Base-by-base conservation (phyloP, 1,140 invertebrate genomes). In the Nasonia vitripennis region DNA sequence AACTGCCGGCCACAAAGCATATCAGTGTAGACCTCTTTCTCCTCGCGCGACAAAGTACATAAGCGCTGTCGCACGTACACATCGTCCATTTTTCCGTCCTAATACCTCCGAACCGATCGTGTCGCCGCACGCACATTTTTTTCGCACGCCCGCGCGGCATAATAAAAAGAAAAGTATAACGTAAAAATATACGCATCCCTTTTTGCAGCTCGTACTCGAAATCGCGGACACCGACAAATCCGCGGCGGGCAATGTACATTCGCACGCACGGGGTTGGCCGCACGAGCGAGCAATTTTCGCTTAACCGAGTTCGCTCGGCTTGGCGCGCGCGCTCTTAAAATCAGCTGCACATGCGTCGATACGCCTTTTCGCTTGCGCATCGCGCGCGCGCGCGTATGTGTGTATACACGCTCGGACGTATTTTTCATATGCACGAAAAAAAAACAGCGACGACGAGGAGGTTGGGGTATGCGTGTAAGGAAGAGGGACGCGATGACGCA, bases 211-310 rank as follows among this genome's bases (percentile, higher is more conserved):
- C 73, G 31, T 41, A 11, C 78, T 10, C 14, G 23, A 11, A 41
- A 79, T 37, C 34, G 0, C 55, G 34, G 37, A 37, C 34, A 68
- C 86, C 88, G 78, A 82, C 85, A 75, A 86, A 87, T 85, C 84
- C 86, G 86, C 82, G 87, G 81, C 87, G 87, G 89, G 88, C 88
- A 14, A 51, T 51, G 14, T 51, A 51, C 14, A 62, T n/a, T 20
- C 55, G 4, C 55, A 17, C 55, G 5, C 17, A 89, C 88, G 84
- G 88, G 88, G 89, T 88, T 90, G 88, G 87, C 71, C 89, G 88
- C 89, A 89, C 89, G 87, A 89, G 87, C 86, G 89, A 88, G 88
- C 89, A 89, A 90, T 89, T 90, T 88, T 88, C 82, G 87, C 87
- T 88, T 89, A 89, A 88, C 88, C 89, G 87, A 88, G 87, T 88